phyloP scores from a whole-genome alignment of 2,888 invertebrate genomes.

The Chaitophorus viminalis region DNA sequence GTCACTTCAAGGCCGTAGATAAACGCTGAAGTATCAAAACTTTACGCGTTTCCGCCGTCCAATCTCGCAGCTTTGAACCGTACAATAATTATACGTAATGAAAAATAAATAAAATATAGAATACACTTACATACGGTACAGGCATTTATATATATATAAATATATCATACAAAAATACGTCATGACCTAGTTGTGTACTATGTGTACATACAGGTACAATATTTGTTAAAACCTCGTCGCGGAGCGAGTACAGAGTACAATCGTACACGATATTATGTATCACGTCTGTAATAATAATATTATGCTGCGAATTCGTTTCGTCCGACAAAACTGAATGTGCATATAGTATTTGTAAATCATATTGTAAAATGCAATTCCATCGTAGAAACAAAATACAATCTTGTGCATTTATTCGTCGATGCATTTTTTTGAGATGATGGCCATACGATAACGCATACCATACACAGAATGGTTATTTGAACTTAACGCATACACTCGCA shows the following conservation, averaged over 20 bases:
- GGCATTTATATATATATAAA: not conserved
- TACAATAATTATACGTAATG: not conserved
- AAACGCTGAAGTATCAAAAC: too few species aligned
- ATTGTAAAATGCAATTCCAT: too few species aligned
- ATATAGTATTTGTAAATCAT: too few species aligned
- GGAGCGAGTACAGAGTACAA: not conserved
- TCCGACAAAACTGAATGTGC: too few species aligned
- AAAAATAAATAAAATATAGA: not conserved
- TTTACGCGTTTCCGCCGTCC: not conserved
- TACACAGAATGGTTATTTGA: too few species aligned
- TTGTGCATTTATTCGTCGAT: too few species aligned
- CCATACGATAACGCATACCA: too few species aligned
- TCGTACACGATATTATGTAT: not conserved
- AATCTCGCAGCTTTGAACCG: too few species aligned
- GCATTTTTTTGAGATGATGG: too few species aligned
- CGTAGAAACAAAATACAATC: too few species aligned
- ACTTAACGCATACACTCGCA: too few species aligned
- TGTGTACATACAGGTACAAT: not conserved
- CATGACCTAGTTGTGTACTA: not conserved
- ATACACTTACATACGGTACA: not conserved
- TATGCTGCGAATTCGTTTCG: not conserved
- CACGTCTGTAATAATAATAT: not conserved
- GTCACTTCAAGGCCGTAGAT: conserved; percentile 33
- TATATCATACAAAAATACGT: not conserved
- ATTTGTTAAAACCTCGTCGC: not conserved